These are phyloP conservation scores for Aulostomus chinensis DNA, from an alignment of 2,797 vertebrate species.

Conservation along the genomic window DNA sequence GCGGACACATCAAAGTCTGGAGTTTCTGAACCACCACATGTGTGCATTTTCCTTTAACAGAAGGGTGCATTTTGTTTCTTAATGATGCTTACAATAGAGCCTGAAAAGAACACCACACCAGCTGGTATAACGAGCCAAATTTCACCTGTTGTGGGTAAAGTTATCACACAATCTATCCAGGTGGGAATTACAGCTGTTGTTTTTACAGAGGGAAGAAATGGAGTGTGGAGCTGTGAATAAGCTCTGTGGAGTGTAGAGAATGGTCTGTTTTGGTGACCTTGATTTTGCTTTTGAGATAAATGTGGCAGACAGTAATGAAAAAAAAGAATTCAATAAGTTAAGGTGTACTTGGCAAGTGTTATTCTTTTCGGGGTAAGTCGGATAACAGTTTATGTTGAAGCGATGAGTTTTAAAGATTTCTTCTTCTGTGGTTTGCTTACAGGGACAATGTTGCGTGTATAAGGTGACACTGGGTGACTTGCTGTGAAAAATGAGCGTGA, in stretches of 20 bases:
- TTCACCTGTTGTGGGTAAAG: slow-evolving; percentile 72
- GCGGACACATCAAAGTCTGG: slow-evolving; percentile 64
- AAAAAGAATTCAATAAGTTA: slow-evolving; percentile 9
- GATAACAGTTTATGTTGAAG: slow-evolving; percentile 6
- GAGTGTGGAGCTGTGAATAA: slow-evolving; percentile 57
- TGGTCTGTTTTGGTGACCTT: slow-evolving; percentile 55
- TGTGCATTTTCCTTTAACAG: slow-evolving; percentile 51
- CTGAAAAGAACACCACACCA: slow-evolving; percentile 49
- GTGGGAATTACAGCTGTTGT: slow-evolving; percentile 55
- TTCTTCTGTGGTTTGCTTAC: too few species aligned
- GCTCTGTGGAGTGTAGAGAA: slow-evolving; percentile 41
- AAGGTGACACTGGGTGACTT: too few species aligned
- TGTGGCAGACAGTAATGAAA: slow-evolving; percentile 19
- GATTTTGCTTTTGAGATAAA: slow-evolving; percentile 63
- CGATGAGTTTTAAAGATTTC: slow-evolving; percentile 12
- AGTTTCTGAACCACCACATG: slow-evolving; percentile 55
- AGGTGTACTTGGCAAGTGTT: too few species aligned
- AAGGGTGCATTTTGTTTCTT: slow-evolving; percentile 58
- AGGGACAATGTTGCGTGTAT: too few species aligned
- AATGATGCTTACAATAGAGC: slow-evolving; percentile 61
- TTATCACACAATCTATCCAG: slow-evolving; percentile 62
- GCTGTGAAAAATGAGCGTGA: too few species aligned
- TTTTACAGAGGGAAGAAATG: slow-evolving; percentile 42
- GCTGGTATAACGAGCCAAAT: slow-evolving; percentile 52
- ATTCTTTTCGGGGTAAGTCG: too few species aligned